phyloP scores from a whole-genome alignment of 1,140 invertebrate genomes.

The Potamilus streckersoni region DNA sequence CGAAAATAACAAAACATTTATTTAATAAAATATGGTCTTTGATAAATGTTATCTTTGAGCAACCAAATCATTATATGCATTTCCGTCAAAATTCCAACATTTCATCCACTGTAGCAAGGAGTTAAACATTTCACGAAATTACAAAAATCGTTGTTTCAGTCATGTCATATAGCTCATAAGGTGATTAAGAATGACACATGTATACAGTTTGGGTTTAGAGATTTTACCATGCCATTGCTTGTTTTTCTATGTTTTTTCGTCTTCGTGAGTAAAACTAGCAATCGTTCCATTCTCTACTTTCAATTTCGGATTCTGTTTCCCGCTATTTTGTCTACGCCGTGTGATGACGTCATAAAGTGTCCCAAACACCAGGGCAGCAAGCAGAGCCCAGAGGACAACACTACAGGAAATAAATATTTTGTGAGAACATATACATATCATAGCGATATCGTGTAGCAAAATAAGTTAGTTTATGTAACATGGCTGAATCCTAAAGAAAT shows the following conservation, averaged over 20 bases:
- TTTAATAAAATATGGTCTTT: background rate
- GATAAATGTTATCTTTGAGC: background rate
- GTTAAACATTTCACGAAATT: too few species aligned
- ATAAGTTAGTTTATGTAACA: too few species aligned
- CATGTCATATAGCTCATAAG: background rate
- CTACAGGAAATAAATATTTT: too few species aligned
- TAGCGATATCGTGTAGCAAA: too few species aligned
- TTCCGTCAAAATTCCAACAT: background rate
- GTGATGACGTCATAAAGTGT: constrained; percentile 15
- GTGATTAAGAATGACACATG: background rate
- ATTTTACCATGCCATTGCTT: background rate
- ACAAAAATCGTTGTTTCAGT: background rate
- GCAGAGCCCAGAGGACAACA: too few species aligned
- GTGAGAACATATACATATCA: too few species aligned
- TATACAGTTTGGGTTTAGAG: background rate
- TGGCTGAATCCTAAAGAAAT: too few species aligned
- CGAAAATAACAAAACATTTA: background rate
- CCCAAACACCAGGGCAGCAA: background rate
- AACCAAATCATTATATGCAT: background rate
- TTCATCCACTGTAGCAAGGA: too few species aligned
- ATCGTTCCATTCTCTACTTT: background rate
- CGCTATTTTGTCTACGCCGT: background rate
- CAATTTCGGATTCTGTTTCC: too few species aligned
- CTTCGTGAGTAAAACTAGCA: background rate
- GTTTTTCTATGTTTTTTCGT: background rate